Evolutionary conservation across 2,797 vertebrate species (phyloP).

Genomic region (Falco cherrug): DNA sequence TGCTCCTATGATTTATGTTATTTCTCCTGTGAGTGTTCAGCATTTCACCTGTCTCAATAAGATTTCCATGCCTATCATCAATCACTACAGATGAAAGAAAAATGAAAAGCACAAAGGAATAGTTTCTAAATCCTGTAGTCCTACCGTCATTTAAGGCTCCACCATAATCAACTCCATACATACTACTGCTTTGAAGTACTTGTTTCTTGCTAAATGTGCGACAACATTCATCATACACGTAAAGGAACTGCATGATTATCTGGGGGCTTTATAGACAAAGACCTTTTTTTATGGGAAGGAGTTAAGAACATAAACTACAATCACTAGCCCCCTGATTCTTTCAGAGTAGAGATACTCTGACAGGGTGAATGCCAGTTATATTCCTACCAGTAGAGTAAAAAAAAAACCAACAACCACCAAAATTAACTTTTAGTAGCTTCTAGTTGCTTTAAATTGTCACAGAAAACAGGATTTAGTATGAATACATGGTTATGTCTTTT

Average conservation of each 20-base stretch:
- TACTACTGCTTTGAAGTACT: background rate
- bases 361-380: background rate
- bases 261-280: background rate
- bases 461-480: background rate
- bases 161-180: background rate
- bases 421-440: background rate
- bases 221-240: background rate
- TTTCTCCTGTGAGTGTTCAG: background rate
- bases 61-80: background rate
- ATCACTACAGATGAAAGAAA: constrained; percentile 5
- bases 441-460: background rate
- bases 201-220: background rate
- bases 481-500: background rate
- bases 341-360: background rate
- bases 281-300: background rate
- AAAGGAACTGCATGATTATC: background rate
- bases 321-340: background rate
- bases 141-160: background rate
- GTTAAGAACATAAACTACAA: background rate
- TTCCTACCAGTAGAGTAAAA: background rate
- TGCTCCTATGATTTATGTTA: background rate
- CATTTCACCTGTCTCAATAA: constrained; percentile 7
- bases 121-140: constrained; percentile 4
- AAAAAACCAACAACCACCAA: background rate
- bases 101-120: background rate